Evolutionary conservation across 2,888 invertebrate species (phyloP), one percentile per base, ranked within the genome.

Genomic region (Aphrophora alni): DNA sequence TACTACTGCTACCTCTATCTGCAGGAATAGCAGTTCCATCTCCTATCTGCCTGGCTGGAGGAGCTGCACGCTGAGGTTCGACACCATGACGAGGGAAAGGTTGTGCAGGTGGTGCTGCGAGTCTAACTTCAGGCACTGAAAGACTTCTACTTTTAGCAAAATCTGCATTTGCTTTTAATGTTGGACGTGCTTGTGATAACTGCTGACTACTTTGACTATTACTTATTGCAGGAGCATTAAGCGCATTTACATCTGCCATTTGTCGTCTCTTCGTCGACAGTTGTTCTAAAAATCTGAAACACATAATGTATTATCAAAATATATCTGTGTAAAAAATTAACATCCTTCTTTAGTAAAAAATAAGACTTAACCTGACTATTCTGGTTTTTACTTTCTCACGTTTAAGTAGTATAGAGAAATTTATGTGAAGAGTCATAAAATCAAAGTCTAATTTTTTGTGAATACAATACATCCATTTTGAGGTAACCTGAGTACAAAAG

Each of bases 241-340:
- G 33, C 25, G 71, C 75, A 38, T 81, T 78, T 4, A 74, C 26
- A 84, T 93, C 94, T 5, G 93, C 93, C 81, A 92, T 91, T 86
- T 94, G 93, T 25, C 95, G 89, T 79, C 96, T 90, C 86, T 93
- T 93, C 86, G 93, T 93, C 0, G 93, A 93, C 77, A 97, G 89
- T 83, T 92, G 92, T 83, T 96, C 95, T 83, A 95, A 88, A 86
- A 95, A 95, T 81, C 87, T 88, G 80, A 77, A 77, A 59, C 21
- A 59, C 2, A 14, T 17, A 44, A 33, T n/a, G n/a, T n/a, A n/a
- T n/a, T n/a, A n/a, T n/a, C n/a, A n/a, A n/a, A n/a, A n/a, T n/a
- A n/a, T n/a, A n/a, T n/a, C n/a, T n/a, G n/a, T n/a, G n/a, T n/a
- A n/a, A n/a, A n/a, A n/a, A n/a, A n/a, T n/a, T n/a, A n/a, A n/a